Conservation (phyloP, 1,140 invertebrate species). For the Drosophila orena region DNA sequence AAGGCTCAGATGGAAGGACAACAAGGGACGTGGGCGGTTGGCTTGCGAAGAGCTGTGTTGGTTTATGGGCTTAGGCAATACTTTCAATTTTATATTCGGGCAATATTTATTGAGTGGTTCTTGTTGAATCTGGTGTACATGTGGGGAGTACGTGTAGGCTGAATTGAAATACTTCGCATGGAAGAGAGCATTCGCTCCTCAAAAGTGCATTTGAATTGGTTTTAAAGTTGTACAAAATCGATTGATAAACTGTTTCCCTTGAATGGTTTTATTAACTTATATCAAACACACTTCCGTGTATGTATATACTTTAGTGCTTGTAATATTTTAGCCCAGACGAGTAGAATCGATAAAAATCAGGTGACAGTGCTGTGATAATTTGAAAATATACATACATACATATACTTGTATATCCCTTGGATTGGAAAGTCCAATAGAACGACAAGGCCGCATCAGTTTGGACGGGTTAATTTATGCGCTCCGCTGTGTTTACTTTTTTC, state of each 20-base stretch:
- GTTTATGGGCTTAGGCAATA: conserved; percentile 34
- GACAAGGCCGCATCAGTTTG: conserved; percentile 6
- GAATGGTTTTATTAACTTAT: no score
- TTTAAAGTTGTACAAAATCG: conserved; percentile 21
- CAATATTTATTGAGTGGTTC: conserved; percentile 60
- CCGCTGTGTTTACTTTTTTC: conserved; percentile 34
- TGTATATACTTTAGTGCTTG: no score
- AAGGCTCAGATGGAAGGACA: conserved; percentile 18
- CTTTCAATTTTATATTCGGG: conserved; percentile 65
- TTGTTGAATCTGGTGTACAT: background rate
- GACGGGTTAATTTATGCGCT: conserved; percentile 21
- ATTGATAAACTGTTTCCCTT: no score
- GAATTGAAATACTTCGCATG: conserved; percentile 3
- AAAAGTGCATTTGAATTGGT: conserved; percentile 56
- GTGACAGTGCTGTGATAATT: background rate
- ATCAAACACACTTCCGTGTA: no score
- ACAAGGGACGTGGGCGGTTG: background rate
- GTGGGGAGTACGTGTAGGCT: conserved; percentile 19
- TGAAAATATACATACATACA: background rate
- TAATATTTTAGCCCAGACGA: background rate
- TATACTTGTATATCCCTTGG: no score
- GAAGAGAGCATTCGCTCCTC: conserved; percentile 6
- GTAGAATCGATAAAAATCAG: background rate
- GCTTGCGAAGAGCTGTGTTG: conserved; percentile 25
- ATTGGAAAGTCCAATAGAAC: background rate